phyloP scores from a whole-genome alignment of 64 coral and sea anemone species.

The Montipora efflorescens region DNA sequence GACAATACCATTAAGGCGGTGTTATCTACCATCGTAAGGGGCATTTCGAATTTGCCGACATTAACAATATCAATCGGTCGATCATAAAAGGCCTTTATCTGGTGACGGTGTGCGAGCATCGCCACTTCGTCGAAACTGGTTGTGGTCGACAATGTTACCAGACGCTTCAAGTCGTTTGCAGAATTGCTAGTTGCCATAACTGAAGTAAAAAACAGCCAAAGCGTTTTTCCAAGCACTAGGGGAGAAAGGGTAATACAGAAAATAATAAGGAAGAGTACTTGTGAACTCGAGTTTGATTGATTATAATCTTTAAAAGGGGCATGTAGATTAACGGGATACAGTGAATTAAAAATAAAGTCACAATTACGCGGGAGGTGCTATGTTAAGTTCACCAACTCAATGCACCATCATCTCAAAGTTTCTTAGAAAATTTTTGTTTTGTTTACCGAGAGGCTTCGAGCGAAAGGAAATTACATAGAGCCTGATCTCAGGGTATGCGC shows the following conservation, averaged over 20 bases:
- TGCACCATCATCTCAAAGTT: neutral
- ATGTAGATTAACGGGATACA: neutral
- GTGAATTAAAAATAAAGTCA: neutral
- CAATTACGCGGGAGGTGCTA: neutral
- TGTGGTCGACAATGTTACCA: neutral
- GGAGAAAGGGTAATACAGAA: slow-evolving; percentile 11
- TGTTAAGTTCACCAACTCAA: neutral
- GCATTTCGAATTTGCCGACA: neutral
- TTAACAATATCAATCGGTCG: neutral
- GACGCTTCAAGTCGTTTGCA: neutral
- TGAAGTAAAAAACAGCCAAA: neutral
- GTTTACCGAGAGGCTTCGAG: no score
- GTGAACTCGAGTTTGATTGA: neutral
- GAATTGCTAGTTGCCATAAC: neutral
- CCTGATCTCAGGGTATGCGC: no score
- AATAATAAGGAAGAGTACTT: neutral
- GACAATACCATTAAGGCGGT: slow-evolving; percentile 7
- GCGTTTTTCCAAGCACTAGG: neutral
- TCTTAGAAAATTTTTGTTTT: neutral
- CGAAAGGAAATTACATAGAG: no score
- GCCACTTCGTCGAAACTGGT: slow-evolving; percentile 7
- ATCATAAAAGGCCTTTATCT: neutral
- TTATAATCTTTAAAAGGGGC: neutral
- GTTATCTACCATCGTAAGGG: neutral
- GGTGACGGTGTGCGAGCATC: neutral